These are phyloP conservation scores for Archilochus colubris DNA, from an alignment of 2,113 vertebrate species.

Conservation along the genomic window DNA sequence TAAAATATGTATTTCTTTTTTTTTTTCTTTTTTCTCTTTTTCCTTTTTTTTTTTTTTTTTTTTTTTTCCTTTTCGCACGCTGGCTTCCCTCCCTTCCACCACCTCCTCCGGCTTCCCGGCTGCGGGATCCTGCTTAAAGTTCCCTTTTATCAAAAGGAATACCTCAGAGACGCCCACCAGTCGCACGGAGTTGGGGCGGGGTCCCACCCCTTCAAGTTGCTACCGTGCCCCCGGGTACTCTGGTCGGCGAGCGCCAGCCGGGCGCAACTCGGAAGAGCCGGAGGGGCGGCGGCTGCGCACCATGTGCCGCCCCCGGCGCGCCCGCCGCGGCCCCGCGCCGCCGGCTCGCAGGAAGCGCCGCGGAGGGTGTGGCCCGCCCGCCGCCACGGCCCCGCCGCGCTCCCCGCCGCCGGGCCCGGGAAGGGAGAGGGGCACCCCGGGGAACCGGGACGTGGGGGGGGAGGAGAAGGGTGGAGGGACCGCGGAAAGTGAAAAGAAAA, in stretches of 20 bases:
- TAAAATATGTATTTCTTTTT: not conserved
- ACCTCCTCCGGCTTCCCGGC: not conserved
- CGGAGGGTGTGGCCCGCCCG: slow-evolving; percentile 67
- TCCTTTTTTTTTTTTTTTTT: too few relatives aligned
- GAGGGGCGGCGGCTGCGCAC: slow-evolving; percentile 42
- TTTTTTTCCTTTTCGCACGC: not conserved
- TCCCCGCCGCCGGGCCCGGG: not conserved
- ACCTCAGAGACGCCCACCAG: not conserved
- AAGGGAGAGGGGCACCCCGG: not conserved
- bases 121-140: slow-evolving; percentile 27
- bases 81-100: not conserved
- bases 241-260: not conserved
- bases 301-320: slow-evolving; percentile 61
- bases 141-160: not conserved
- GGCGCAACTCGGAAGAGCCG: slow-evolving; percentile 2
- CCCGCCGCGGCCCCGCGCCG: slow-evolving; percentile 32
- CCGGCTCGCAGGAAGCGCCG: slow-evolving; percentile 40
- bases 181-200: not conserved
- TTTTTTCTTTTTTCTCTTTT: too few relatives aligned
- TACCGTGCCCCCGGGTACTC: not conserved
- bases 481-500: not conserved
- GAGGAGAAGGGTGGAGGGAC: not conserved
- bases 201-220: slow-evolving; percentile 1
- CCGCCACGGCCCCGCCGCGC: not conserved
- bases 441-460: too few relatives aligned